Evolutionary conservation across 2,888 invertebrate genomes (phyloP), one percentile per base, ranked within the genome.

Genomic region (Itoplectis maculator): DNA sequence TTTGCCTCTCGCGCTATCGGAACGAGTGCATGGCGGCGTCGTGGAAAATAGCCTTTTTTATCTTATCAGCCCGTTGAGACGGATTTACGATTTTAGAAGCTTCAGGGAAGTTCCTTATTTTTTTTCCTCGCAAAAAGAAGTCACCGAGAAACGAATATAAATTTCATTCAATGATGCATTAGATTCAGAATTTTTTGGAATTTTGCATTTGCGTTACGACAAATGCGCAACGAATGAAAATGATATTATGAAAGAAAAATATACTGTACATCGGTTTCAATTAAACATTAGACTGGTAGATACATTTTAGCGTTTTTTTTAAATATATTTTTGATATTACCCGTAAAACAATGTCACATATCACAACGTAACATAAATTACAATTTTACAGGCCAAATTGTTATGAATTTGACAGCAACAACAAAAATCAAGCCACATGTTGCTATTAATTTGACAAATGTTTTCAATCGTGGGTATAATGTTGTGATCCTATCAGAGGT

Each of bases 41-140:
- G 29, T n/a, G 11, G 4, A 51, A 49, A 8, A 63, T 42, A 20
- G n/a, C 13, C 8, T 66, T 47, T 59, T 29, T 59, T 68, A 81
- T 81, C 81, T 81, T 81, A 81, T 81, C 81, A 51, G 35, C 29
- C 13, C 5, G 37, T 61, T 42, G 9, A 37, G 45, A 35, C 15
- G 63, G 8, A 69, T 68, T 81, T 82, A 74, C 49, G 63, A 78
- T 69, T 74, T 54, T 47, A 37, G 29, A n/a, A 35, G 42, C 18
- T 42, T 15, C 40, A 18, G 75, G 70, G 54, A 72, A 72, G 54
- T 35, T 40, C 37, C 61, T 9, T 15, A 37, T 8, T 61, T 37
- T 35, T 15, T 61, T 37, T 15, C 37, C 40, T 61, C 8, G 15
- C 5, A n/a, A 59, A 70, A 40, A 70, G 23, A 45, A 45, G 35